Evolutionary conservation across 1,140 invertebrate species (phyloP), one percentile per base, ranked within the genome.

Genomic region (Aleiodes sp.): DNA sequence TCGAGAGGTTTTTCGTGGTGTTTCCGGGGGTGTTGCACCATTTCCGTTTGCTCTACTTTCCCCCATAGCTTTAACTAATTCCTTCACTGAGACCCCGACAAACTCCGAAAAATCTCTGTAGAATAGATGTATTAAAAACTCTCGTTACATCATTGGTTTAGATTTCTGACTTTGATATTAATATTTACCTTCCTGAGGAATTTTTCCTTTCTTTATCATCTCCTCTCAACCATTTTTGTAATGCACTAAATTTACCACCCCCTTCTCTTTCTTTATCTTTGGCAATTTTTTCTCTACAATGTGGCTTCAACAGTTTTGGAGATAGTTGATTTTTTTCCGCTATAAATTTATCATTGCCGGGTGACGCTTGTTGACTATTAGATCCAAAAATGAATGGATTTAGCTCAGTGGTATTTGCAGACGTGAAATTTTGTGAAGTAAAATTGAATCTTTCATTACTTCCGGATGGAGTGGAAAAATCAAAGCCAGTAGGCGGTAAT

Each of bases 21-120:
- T 92, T 39, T 91, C 91, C 2, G 91, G 89, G 37, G 92, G 91
- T 35, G 92, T 93, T 0, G 89, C 88, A 16, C 91, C 92, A 82
- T 94, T 95, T 21, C 92, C 93, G 85, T 94, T 94, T 7, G 90
- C 89, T 71, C 92, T 82, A 75, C 90, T 92, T 77, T 94, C 93
- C 16, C 92, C 92, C 81, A 94, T 91, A 1, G 90, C 93, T 78
- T 93, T 92, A 2, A 94, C 92, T 39, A 95, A 78, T 67, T 94
- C 94, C 66, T 93, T 92, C 1, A 94, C 92, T 0, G 92, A 94
- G 2, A 94, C 92, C 0, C 92, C 91, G 12, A 91, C 89, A 43
- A 92, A 87, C 77, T 93, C 92, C 0, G 91, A 90, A 69, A 91
- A 86, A 76, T 89, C 88, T 66, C 87, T 87, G 73, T 72, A 61